Evolutionary conservation across 2,797 vertebrate genomes (phyloP), one percentile per base, ranked within the genome.

Genomic region (Coluber constrictor): DNA sequence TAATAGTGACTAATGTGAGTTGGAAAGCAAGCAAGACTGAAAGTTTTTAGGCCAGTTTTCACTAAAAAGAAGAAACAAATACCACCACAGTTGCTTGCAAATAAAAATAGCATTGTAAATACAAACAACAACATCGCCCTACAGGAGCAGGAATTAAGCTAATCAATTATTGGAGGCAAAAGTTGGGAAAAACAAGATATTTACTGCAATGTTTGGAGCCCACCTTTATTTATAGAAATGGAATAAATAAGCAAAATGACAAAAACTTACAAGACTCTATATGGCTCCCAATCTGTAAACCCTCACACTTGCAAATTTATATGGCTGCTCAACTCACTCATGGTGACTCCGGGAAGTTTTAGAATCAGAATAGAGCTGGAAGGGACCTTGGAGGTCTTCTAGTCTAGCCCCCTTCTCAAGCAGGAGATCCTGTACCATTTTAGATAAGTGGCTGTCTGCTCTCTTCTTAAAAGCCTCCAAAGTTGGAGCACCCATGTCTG

Each of bases 11-110:
- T 2, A 43, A 25, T 27, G 29, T 11, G 25, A 57, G 15, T 89
- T 89, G 93, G 95, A 92, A 91, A 29, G 29, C 87, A 92, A 93
- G 51, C 43, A 70, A 16, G 43, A 6, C 27, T 63, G 59, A 55
- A 43, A 43, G 29, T 32, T 55, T 16, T 29, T 15, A 10, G 2
- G 18, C 8, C 4, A 56, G 47, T 43, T 56, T 88, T 74, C 43
- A 11, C 18, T 10, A 47, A 13, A 16, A 6, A 16, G 11, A 51
- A 32, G 9, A 51, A 91, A 86, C 47, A 87, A 25, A 25, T 54
- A 23, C 8, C 32, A 43, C 23, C 32, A 13, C 8, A 32, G 29
- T 57, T 88, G 20, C 43, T 43, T 51, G 61, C 15, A n/a, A 23
- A 88, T 15, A 11, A 88, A 92, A 92, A 88, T 57, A 47, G 27